Percentiles rank a stretch among this genome's conserved stretches.
phyloP scores from a whole-genome alignment of 92 coral and sea anemone species.

The Pocillopora meandrina region DNA sequence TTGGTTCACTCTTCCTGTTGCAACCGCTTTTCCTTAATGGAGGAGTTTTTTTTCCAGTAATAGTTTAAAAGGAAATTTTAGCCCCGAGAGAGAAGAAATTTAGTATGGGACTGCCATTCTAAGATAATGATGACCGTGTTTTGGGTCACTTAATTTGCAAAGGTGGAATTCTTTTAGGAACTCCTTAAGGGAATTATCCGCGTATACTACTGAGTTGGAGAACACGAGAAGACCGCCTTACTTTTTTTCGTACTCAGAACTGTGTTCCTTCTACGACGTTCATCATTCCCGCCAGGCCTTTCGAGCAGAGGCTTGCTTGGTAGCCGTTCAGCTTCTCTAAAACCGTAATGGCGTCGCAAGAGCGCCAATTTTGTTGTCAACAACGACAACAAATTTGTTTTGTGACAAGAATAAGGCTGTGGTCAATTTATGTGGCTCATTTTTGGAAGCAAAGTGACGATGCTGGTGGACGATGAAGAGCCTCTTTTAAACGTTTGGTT shows the following conservation, averaged over 20 bases:
- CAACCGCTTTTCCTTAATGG: background rate
- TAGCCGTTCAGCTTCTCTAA: constrained; percentile 42
- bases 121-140: no score
- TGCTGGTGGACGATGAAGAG: background rate
- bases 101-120: no score
- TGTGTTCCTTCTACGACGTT: background rate
- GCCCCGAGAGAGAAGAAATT: no score
- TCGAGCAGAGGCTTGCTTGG: constrained; percentile 29
- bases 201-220: no score
- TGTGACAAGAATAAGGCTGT: background rate
- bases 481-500: background rate
- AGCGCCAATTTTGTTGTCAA: constrained; percentile 66
- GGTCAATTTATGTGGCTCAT: background rate
- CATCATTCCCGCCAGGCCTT: constrained; percentile 1
- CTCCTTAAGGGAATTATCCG: no score
- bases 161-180: no score
- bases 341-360: constrained; percentile 68
- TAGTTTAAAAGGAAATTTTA: no score
- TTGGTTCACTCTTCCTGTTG: background rate
- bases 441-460: background rate
- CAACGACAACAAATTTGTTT: constrained; percentile 25
- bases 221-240: no score
- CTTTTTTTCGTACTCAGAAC: background rate
- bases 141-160: no score
- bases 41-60: background rate